Conservation (phyloP, 2,113 vertebrate species). For the Mormoops blainvillei region DNA sequence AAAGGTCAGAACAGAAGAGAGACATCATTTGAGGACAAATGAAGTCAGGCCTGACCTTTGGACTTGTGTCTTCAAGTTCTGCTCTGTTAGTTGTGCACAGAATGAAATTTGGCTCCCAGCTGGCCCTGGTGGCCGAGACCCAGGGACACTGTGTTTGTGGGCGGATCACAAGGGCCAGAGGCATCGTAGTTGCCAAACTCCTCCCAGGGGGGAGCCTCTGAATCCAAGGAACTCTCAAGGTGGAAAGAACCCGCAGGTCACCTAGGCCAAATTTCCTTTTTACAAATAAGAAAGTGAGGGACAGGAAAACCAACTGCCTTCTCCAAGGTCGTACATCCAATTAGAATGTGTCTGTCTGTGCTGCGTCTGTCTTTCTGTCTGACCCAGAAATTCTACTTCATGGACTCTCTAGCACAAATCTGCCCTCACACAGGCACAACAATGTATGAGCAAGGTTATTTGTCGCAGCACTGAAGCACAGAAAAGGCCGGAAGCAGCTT, state of each 20-base stretch:
- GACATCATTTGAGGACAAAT: slow-evolving; percentile 11
- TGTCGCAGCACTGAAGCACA: background rate
- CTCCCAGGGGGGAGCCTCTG: background rate
- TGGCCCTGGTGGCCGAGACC: background rate
- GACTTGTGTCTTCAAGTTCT: slow-evolving; percentile 19
- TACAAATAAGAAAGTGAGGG: background rate
- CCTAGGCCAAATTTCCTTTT: background rate
- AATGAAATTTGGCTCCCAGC: slow-evolving; percentile 24
- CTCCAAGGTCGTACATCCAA: background rate
- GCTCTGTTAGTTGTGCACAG: background rate
- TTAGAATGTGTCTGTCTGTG: background rate
- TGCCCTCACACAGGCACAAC: background rate
- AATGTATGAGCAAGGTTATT: background rate
- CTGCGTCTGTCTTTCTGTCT: background rate
- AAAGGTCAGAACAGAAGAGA: slow-evolving; percentile 1
- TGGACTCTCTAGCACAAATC: background rate
- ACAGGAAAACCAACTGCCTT: background rate
- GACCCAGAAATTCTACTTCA: background rate
- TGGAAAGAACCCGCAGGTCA: background rate
- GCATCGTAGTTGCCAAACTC: background rate
- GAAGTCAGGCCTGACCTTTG: slow-evolving; percentile 6
- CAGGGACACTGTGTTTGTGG: slow-evolving; percentile 30
- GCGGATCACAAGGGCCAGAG: background rate
- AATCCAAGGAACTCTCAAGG: background rate
- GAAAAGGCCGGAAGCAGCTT: background rate